Conservation (phyloP, 2,888 invertebrate species). For the Amiota minor region DNA sequence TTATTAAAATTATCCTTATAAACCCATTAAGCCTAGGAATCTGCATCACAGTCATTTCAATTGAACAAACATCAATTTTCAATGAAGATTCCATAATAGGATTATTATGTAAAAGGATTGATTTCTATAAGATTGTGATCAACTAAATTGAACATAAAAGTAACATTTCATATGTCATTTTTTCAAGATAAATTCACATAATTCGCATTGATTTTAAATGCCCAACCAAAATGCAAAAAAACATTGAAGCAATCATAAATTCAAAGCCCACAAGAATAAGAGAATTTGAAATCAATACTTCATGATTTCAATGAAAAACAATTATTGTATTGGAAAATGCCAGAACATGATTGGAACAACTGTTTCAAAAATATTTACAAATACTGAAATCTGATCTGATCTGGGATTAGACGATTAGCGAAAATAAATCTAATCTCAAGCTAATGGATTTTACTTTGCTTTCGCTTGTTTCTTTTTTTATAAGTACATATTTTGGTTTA, state of each 20-base stretch:
- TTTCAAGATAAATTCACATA: no score
- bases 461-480: no score
- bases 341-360: slow-evolving; percentile 6
- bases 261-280: background rate
- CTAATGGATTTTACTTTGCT: slow-evolving; percentile 35
- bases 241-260: background rate
- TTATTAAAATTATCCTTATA: no score
- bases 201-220: background rate
- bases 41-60: no score
- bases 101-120: no score
- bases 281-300: slow-evolving; percentile 20
- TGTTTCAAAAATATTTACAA: slow-evolving; percentile 19
- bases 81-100: no score
- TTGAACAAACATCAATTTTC: no score
- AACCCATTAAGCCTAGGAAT: no score
- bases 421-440: slow-evolving; percentile 37
- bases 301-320: slow-evolving; percentile 16
- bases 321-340: slow-evolving; percentile 18
- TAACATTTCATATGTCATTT: no score
- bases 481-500: no score
- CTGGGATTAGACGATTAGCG: slow-evolving; percentile 57
- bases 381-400: slow-evolving; percentile 38
- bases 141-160: no score
- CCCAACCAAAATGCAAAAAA: background rate
- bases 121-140: no score